phyloP scores from a whole-genome alignment of 1,140 invertebrate species.

The Platyura marginata region DNA sequence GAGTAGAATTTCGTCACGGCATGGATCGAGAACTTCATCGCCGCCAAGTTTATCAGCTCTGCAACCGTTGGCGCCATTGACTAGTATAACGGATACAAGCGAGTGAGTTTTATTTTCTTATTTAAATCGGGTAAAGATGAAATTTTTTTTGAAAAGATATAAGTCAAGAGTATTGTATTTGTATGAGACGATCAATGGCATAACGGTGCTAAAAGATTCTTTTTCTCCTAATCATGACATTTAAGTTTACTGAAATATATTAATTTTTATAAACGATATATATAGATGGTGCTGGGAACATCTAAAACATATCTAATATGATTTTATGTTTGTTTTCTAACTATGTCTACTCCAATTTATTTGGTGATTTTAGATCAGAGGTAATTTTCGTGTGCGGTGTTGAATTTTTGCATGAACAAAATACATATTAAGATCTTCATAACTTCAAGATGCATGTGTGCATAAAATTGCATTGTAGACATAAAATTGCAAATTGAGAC shows the following conservation, averaged over 20 bases:
- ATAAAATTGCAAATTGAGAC: no score
- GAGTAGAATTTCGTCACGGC: slow-evolving; percentile 22
- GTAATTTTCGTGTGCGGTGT: no score
- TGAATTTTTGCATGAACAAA: no score
- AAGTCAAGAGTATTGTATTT: neutral
- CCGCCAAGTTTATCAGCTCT: slow-evolving; percentile 23
- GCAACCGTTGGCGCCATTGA: slow-evolving; percentile 32
- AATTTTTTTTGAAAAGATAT: neutral
- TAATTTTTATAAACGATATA: slow-evolving; percentile 6
- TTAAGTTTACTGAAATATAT: neutral
- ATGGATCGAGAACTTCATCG: slow-evolving; percentile 18
- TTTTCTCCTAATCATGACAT: neutral
- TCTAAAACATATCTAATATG: slow-evolving; percentile 24
- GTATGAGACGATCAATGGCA: neutral
- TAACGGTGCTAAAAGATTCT: neutral
- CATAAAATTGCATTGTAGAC: no score
- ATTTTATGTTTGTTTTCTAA: slow-evolving; percentile 5
- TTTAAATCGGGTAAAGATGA: neutral
- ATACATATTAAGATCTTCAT: no score
- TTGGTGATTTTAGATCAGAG: neutral
- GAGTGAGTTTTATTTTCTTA: slow-evolving; percentile 27
- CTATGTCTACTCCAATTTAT: neutral
- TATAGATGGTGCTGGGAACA: slow-evolving; percentile 22
- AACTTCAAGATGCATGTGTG: no score
- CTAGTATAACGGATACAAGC: slow-evolving; percentile 36